These are phyloP conservation scores for Sesamia nonagrioides DNA, from an alignment of 1,140 invertebrate species.

Conservation along the genomic window DNA sequence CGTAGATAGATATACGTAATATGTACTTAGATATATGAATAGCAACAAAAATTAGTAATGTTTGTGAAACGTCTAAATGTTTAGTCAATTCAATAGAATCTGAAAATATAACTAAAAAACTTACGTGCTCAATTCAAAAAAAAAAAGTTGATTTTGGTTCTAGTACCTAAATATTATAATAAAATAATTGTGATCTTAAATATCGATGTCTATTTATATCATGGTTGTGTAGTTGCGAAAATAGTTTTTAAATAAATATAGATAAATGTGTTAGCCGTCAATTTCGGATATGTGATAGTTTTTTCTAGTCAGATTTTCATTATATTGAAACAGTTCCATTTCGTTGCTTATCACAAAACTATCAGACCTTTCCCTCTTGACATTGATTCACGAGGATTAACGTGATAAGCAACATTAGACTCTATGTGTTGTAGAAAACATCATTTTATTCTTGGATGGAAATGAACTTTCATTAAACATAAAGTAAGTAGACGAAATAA, in stretches of 20 bases:
- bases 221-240: slow-evolving; percentile 51
- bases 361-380: too few relatives aligned
- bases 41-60: not conserved
- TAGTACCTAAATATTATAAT: slow-evolving; percentile 19
- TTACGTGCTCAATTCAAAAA: not conserved
- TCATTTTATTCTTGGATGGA: too few relatives aligned
- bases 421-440: too few relatives aligned
- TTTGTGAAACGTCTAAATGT: not conserved
- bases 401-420: too few relatives aligned
- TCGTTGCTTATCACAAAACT: not conserved
- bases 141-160: not conserved
- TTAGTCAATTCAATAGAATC: not conserved
- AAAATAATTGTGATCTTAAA: slow-evolving; percentile 53
- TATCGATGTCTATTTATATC: slow-evolving; percentile 54
- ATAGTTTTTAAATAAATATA: slow-evolving; percentile 34
- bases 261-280: slow-evolving; percentile 44
- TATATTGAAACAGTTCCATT: not conserved
- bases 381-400: too few relatives aligned
- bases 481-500: not conserved
- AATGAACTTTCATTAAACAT: too few relatives aligned
- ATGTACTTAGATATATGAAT: too few relatives aligned
- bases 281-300: slow-evolving; percentile 49
- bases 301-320: slow-evolving; percentile 22
- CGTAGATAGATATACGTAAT: not conserved
- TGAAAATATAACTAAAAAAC: not conserved